A percentile compares a stretch with the other conserved stretches of the same genome.
These are phyloP conservation scores for Ridgeia piscesae DNA, from an alignment of 1,140 invertebrate species.

Conservation along the genomic window DNA sequence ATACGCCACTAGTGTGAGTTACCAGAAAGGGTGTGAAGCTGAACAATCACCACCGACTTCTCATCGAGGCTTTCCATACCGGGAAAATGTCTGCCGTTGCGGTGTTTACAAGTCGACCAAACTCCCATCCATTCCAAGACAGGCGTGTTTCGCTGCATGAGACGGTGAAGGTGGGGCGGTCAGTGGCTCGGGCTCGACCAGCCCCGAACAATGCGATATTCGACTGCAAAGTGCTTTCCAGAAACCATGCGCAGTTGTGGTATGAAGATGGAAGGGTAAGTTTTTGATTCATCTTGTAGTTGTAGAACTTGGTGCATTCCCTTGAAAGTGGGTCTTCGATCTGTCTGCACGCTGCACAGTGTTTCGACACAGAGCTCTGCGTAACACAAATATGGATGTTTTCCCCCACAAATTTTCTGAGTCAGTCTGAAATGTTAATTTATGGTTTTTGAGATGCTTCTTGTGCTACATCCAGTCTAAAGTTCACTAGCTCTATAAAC, in stretches of 20 bases:
- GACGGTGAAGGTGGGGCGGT: slow-evolving; percentile 87
- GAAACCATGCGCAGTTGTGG: slow-evolving; percentile 95
- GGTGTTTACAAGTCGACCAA: slow-evolving; percentile 71
- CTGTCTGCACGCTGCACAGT: too few relatives aligned
- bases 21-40: neutral
- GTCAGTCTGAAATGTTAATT: neutral
- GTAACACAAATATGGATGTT: neutral
- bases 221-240: slow-evolving; percentile 96
- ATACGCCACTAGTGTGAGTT: neutral
- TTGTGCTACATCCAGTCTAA: neutral
- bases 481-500: too few relatives aligned
- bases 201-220: slow-evolving; percentile 86
- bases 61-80: neutral
- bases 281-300: slow-evolving; percentile 4
- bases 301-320: neutral
- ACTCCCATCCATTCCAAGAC: slow-evolving; percentile 88
- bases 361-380: neutral
- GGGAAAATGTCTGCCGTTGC: slow-evolving; percentile 50
- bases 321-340: neutral
- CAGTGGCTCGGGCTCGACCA: slow-evolving; percentile 84
- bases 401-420: neutral
- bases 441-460: neutral
- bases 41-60: neutral
- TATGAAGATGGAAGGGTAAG: slow-evolving; percentile 83
- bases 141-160: slow-evolving; percentile 73